These are phyloP conservation scores for Protonemura montana DNA, from an alignment of 2,888 invertebrate genomes.

Conservation along the genomic window DNA sequence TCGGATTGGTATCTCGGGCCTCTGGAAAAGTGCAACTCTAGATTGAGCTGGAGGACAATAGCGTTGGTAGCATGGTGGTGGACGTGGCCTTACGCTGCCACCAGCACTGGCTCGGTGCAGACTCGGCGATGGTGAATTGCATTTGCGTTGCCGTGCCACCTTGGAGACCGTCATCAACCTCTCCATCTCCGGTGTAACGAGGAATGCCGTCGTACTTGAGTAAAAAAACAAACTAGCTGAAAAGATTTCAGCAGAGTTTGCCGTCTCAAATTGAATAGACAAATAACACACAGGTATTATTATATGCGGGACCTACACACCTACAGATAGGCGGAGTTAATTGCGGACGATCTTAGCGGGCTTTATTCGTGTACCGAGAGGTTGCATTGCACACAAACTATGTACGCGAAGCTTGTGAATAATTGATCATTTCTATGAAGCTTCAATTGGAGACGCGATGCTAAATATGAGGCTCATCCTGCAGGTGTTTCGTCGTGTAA, in stretches of 20 bases:
- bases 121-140: background rate
- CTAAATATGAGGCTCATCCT: background rate
- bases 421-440: conserved; percentile 12
- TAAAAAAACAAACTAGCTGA: background rate
- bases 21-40: conserved; percentile 27
- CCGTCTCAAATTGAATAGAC: conserved; percentile 15
- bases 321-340: no score
- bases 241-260: conserved; percentile 1
- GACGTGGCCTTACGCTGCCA: background rate
- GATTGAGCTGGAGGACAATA: conserved; percentile 27
- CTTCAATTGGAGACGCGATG: background rate
- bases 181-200: background rate
- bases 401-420: background rate
- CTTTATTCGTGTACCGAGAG: background rate
- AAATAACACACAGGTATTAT: background rate
- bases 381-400: background rate
- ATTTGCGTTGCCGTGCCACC: background rate
- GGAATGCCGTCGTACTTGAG: conserved; percentile 34
- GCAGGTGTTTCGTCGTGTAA: background rate
- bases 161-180: background rate
- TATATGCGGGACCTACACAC: background rate
- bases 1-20: background rate
- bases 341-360: background rate
- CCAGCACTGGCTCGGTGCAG: background rate
- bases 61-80: background rate